Base-by-base conservation (phyloP, 2,888 invertebrate genomes). In the Heliconius ismenius region DNA sequence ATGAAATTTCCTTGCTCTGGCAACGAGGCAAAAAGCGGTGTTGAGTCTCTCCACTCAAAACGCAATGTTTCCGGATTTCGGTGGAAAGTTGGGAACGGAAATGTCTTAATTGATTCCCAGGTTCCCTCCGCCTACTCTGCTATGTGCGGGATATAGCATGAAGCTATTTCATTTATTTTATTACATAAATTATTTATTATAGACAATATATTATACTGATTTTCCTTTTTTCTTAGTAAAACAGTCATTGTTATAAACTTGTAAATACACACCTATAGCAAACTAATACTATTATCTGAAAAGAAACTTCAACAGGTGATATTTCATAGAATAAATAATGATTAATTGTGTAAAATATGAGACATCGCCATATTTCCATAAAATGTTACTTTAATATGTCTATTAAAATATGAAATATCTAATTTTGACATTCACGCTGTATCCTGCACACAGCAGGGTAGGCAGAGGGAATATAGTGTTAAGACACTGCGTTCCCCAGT, bases 221-320 rank as follows among this genome's bases (percentile, higher is more conserved):
- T 36, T 13, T 18, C 18, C 28, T 36, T 24, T n/a, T 65, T 65
- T 65, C 65, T 36, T 36, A 39, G 65, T 65, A 65, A 36, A 39
- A 39, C 24, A 65, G 65, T 65, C 36, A 65, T 39, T 65, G 65
- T 32, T n/a, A 15, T n/a, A 58, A 9, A n/a, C 58, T 58, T 58
- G 58, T n/a, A n/a, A 65, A 65, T 65, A 65, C 65, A 65, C 65
- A 39, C 65, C 65, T 65, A 39, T n/a, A 65, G 39, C 4, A 65
- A 39, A 39, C 36, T 24, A 65, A 65, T 39, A 39, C 13, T 11
- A 11, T n/a, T 65, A 65, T 65, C 65, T 39, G 15, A 15, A 39
- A 39, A 26, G 11, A 60, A 65, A 65, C 65, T 65, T 65, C 36
- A 65, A 39, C 36, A 65, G 13, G 24, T 24, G 24, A 32, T 63